Percentiles rank a stretch among this genome's conserved stretches.
Conservation (phyloP, 1,140 invertebrate genomes). For the Pentalonia nigronervosa region DNA sequence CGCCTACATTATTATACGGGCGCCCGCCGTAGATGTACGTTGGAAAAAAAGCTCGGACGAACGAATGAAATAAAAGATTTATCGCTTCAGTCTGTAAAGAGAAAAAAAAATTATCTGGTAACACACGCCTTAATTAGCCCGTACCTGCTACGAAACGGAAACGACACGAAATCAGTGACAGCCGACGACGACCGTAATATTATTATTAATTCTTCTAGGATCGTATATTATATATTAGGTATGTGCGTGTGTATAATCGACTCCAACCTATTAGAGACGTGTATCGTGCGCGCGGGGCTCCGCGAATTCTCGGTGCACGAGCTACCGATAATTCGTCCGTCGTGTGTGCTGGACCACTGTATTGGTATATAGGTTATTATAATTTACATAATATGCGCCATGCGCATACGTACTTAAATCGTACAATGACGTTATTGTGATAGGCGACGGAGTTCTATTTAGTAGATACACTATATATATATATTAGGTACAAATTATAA, state of each 20-base stretch:
- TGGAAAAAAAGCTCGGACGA: not conserved
- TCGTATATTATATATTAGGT: not conserved
- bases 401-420: not conserved
- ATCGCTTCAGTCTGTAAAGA: not conserved
- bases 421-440: not conserved
- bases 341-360: not conserved
- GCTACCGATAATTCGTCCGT: conserved; percentile 12
- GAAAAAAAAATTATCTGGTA: not conserved
- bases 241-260: conserved; percentile 14
- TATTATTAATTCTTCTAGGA: not conserved
- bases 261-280: not conserved
- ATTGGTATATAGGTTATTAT: conserved; percentile 1
- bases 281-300: not conserved
- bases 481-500: not conserved
- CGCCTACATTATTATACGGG: not conserved
- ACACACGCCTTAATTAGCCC: not conserved
- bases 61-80: not conserved
- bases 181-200: not conserved
- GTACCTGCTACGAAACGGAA: not conserved
- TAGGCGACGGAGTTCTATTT: not conserved
- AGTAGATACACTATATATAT: not conserved
- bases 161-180: not conserved
- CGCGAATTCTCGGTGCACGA: not conserved
- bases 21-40: not conserved
- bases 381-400: not conserved